Conservation (phyloP, 2,113 vertebrate genomes). For the Excalfactoria chinensis region DNA sequence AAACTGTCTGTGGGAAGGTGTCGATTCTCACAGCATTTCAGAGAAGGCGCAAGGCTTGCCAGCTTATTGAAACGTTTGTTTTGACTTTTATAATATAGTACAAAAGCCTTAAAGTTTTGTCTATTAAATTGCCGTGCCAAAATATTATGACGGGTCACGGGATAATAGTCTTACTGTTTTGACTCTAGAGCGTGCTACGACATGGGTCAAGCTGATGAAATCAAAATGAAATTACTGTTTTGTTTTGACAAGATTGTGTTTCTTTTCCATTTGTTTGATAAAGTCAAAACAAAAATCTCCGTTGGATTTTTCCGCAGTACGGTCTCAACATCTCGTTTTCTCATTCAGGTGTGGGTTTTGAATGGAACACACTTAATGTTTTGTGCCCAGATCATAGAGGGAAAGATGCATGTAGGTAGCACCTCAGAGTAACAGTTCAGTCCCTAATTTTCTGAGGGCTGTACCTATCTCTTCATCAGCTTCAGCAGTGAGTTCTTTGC, state of each 20-base stretch:
- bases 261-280: constrained; percentile 49
- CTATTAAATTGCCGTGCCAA: constrained; percentile 38
- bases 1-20: not conserved
- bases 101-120: constrained; percentile 52
- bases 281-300: constrained; percentile 44
- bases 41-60: constrained; percentile 28
- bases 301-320: not conserved
- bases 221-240: constrained; percentile 47
- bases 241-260: constrained; percentile 52
- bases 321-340: constrained; percentile 11
- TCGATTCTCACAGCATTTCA: constrained; percentile 7
- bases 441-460: not conserved
- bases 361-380: not conserved
- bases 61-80: constrained; percentile 41
- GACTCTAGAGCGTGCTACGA: constrained; percentile 42
- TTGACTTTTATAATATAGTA: constrained; percentile 28
- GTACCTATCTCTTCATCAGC: not conserved
- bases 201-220: constrained; percentile 49
- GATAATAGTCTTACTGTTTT: constrained; percentile 60
- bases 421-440: not conserved
- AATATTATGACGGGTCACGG: constrained; percentile 47
- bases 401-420: not conserved
- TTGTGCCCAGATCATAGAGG: not conserved
- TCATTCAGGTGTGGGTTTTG: constrained; percentile 21
- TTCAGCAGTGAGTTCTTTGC: not conserved